Evolutionary conservation across 2,113 vertebrate genomes (phyloP).

Genomic region (Cairina moschata): DNA sequence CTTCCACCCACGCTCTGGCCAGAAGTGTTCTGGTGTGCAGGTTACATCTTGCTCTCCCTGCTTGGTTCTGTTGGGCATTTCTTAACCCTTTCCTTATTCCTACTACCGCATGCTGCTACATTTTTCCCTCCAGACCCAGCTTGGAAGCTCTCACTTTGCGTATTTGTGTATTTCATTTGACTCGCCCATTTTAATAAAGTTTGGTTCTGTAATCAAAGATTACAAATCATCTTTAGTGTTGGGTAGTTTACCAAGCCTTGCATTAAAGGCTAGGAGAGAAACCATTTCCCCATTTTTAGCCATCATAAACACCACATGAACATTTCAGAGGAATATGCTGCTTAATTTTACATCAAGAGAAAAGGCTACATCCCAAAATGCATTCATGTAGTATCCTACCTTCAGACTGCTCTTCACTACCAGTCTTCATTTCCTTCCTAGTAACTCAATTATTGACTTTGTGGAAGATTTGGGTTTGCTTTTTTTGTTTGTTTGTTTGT

Average conservation of each 20-base stretch:
- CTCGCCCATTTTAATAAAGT: neutral
- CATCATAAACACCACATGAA: neutral
- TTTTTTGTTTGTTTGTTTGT: neutral
- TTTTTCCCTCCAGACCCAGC: neutral
- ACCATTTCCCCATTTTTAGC: neutral
- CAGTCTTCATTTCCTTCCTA: neutral
- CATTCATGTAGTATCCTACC: neutral
- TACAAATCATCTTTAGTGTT: neutral
- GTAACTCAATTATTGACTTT: neutral
- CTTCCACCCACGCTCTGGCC: neutral
- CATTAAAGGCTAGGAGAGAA: neutral
- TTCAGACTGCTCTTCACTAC: neutral
- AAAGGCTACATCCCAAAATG: rapidly evolving
- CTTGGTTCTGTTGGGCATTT: neutral
- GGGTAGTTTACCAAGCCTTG: neutral
- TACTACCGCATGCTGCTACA: rapidly evolving
- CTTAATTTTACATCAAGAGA: neutral
- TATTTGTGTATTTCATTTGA: neutral
- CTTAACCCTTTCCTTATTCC: neutral
- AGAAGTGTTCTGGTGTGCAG: no score
- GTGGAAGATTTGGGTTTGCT: neutral
- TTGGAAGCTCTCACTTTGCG: neutral
- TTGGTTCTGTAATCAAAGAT: neutral
- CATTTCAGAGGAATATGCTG: rapidly evolving
- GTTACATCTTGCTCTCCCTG: neutral